phyloP scores from a whole-genome alignment of 2,888 invertebrate species.

The Tubulanus polymorphus region DNA sequence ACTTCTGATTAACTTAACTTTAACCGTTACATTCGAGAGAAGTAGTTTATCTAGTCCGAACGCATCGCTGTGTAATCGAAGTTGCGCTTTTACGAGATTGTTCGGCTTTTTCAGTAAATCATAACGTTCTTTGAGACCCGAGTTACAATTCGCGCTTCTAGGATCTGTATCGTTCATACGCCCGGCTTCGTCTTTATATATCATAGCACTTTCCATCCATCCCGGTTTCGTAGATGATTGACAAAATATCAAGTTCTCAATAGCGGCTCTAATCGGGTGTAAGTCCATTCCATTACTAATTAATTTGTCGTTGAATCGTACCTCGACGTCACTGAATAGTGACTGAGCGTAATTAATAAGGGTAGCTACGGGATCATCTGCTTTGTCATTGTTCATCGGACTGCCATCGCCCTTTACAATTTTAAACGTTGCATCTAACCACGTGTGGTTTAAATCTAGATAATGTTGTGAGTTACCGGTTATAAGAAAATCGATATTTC shows the following conservation, averaged over 20 bases:
- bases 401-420: background rate
- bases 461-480: background rate
- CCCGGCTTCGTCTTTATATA: background rate
- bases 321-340: background rate
- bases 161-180: background rate
- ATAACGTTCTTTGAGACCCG: background rate
- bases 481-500: background rate
- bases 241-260: background rate
- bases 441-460: background rate
- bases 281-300: background rate
- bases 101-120: background rate
- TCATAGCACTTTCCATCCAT: background rate
- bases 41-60: background rate
- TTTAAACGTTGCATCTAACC: background rate
- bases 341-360: too few species aligned
- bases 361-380: too few species aligned
- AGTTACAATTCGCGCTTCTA: background rate
- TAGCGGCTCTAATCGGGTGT: background rate
- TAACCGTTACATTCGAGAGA: background rate
- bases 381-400: too few species aligned
- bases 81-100: background rate
- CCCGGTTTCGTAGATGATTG: background rate
- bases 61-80: background rate
- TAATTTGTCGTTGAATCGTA: background rate
- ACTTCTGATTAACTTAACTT: background rate